These are phyloP conservation scores for Mimumesa dahlbomi DNA, from an alignment of 2,888 invertebrate species.

Conservation along the genomic window DNA sequence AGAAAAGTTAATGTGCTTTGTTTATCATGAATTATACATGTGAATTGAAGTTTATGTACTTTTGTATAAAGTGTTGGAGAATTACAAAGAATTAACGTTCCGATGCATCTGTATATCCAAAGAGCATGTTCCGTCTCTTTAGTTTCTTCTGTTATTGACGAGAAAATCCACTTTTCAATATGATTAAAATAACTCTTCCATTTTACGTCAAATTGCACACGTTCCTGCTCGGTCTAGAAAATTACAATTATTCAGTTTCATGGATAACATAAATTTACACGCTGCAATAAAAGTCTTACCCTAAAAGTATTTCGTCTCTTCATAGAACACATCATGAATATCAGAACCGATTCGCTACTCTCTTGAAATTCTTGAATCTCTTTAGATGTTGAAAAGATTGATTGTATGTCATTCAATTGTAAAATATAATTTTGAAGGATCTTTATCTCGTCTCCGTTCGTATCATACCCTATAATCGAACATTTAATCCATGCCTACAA, in stretches of 20 bases:
- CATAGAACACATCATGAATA: conserved; percentile 68
- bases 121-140: conserved; percentile 69
- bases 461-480: conserved; percentile 67
- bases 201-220: conserved; percentile 62
- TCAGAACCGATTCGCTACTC: conserved; percentile 68
- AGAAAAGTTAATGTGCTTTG: conserved; percentile 2
- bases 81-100: conserved; percentile 73
- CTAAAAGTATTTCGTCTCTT: conserved; percentile 63
- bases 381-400: conserved; percentile 63
- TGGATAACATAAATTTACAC: no score
- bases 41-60: conserved; percentile 53
- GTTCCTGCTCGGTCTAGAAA: conserved; percentile 63
- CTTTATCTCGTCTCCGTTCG: conserved; percentile 60
- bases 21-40: not conserved
- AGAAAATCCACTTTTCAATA: conserved; percentile 75
- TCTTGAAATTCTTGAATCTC: conserved; percentile 68
- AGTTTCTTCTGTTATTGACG: conserved; percentile 71
- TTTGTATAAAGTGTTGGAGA: conserved; percentile 73
- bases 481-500: conserved; percentile 76
- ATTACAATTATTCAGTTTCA: conserved; percentile 10
- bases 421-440: conserved; percentile 67
- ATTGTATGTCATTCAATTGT: conserved; percentile 65
- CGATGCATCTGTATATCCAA: conserved; percentile 75
- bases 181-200: conserved; percentile 72
- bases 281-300: conserved; percentile 51